Evolutionary conservation across 2,113 vertebrate species (phyloP), one percentile per base, ranked within the genome.

Genomic region (Austrofundulus limnaeus): DNA sequence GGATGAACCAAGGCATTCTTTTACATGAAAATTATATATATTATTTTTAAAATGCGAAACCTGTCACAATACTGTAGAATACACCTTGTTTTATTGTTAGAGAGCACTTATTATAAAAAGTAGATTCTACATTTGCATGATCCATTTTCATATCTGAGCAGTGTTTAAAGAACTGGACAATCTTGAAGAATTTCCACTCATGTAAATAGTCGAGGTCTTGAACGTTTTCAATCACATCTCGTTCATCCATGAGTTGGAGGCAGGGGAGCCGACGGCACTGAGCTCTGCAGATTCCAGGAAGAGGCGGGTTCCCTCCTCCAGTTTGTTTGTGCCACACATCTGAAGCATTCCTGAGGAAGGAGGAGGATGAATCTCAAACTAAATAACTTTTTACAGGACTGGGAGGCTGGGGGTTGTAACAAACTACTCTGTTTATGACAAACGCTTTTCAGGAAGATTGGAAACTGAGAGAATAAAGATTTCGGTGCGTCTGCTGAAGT

Each of bases 291-390:
- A 67, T 81, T 69, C 45, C 73, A 72, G 69, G 67, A 76, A 81
- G 66, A 53, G 54, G 74, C n/a, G 8, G 25, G 59, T 69, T 25
- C 34, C 24, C 69, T 48, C 37, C 41, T 41, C 57, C 45, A 69
- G 13, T 70, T 78, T 74, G 70, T 81, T 72, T 62, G 20, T 50
- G 55, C 57, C 49, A 60, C 19, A 64, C 46, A 67, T 68, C 43
- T 54, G 55, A 80, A 50, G 42, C 73, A 74, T 86, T 81, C 67
- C 65, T 77, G 24, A 38, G 45, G 14, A 43, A 20, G 49, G 62
- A 59, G 31, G 64, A 43, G 31, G 60, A 37, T 37, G 51, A 64
- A 24, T 48, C n/a, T 46, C 13, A 37, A 11, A n/a, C 23, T 48
- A 11, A 31, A 21, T 31, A 31, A 46, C 61, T 68, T 37, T 23